Conservation (phyloP, 2,888 invertebrate species). For the Coronaproctus castanopsis region DNA sequence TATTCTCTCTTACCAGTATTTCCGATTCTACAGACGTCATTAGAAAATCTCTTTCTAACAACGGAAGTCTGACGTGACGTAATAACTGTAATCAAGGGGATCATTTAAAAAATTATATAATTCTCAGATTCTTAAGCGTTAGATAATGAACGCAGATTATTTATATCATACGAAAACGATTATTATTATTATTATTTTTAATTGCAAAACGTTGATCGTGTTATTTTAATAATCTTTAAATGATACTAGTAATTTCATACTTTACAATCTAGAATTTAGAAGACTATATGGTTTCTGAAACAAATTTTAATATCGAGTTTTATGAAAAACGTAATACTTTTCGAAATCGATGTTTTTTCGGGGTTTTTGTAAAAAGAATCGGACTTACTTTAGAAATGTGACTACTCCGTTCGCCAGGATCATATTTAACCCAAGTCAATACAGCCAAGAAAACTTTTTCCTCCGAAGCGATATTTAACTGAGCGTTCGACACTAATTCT, state of each 20-base stretch:
- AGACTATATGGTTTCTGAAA: no score
- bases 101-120: background rate
- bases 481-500: slow-evolving; percentile 42
- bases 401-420: slow-evolving; percentile 35
- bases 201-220: no score
- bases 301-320: no score
- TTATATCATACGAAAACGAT: no score
- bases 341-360: no score
- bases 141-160: background rate
- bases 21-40: slow-evolving; percentile 46
- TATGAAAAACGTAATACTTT: no score
- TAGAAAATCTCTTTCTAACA: slow-evolving; percentile 42
- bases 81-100: slow-evolving; percentile 30
- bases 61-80: slow-evolving; percentile 40
- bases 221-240: no score
- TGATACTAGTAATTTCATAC: no score
- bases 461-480: slow-evolving; percentile 43
- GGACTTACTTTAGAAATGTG: slow-evolving; percentile 31
- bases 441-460: slow-evolving; percentile 45
- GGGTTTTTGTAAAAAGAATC: no score
- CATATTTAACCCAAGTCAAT: slow-evolving; percentile 45
- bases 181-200: no score
- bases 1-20: slow-evolving; percentile 38
- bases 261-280: no score
- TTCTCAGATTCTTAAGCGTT: no score